A percentile compares a stretch with the other conserved stretches of the same genome.
phyloP scores from a whole-genome alignment of 2,797 vertebrate genomes.

The Spinibarbus caldwelli region DNA sequence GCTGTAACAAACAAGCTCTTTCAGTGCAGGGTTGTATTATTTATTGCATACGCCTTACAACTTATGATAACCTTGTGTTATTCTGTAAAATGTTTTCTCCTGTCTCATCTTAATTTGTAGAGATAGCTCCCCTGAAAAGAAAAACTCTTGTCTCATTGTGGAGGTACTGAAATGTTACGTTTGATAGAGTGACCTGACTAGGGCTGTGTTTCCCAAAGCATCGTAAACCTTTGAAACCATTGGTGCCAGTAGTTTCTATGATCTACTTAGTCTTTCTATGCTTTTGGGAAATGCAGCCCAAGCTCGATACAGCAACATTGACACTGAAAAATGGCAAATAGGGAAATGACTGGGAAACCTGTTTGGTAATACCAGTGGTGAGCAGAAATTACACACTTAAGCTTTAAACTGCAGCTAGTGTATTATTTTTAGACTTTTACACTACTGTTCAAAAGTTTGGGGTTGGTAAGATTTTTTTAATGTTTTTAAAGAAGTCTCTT shows the following conservation, averaged over 20 bases:
- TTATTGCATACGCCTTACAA: not conserved
- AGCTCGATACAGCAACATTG: not conserved
- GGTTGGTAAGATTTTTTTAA: too few relatives aligned
- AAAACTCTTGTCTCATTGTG: not conserved
- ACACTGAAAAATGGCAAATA: not conserved
- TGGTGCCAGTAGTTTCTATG: not conserved
- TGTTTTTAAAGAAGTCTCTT: too few relatives aligned
- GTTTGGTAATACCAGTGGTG: not conserved
- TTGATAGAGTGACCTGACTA: not conserved
- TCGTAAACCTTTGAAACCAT: not conserved
- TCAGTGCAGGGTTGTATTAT: not conserved
- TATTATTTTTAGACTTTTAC: too few relatives aligned
- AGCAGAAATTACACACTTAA: not conserved
- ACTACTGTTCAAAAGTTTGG: too few relatives aligned
- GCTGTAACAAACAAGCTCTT: conserved; percentile 10
- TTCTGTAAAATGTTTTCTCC: not conserved
- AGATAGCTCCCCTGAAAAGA: not conserved
- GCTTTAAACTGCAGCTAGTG: too few relatives aligned
- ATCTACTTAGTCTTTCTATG: not conserved
- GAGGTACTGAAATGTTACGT: not conserved
- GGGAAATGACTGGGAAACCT: not conserved
- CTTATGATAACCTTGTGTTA: not conserved
- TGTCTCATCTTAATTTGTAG: not conserved
- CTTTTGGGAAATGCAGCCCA: not conserved
- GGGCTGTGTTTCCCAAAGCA: not conserved